phyloP scores from a whole-genome alignment of 53 echinoderm and acorn worm genomes.

The Glandiceps talaboti region DNA sequence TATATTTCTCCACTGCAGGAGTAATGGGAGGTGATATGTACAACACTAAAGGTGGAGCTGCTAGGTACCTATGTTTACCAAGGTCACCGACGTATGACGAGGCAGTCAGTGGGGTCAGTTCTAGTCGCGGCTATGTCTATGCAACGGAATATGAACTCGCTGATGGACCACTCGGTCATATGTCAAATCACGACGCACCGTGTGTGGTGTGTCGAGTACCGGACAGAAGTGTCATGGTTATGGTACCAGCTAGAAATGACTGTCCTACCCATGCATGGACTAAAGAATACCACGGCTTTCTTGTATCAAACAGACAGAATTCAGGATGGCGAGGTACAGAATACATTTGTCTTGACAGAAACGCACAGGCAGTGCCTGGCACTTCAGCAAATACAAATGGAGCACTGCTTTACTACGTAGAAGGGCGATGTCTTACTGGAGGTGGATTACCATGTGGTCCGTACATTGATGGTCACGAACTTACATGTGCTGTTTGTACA shows the following conservation, averaged over 20 bases:
- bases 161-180: too few species aligned
- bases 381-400: slow-evolving; percentile 14
- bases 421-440: slow-evolving; percentile 4
- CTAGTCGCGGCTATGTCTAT: too few species aligned
- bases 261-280: slow-evolving; percentile 8
- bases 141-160: too few species aligned
- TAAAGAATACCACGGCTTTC: slow-evolving; percentile 3
- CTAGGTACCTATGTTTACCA: too few species aligned
- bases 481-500: too few species aligned
- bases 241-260: slow-evolving; percentile 13
- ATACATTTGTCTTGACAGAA: slow-evolving; percentile 16
- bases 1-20: too few species aligned
- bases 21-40: too few species aligned
- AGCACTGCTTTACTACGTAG: slow-evolving; percentile 14
- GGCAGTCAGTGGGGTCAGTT: too few species aligned
- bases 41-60: too few species aligned
- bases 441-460: too few species aligned
- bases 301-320: neutral
- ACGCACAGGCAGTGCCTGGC: neutral
- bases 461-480: too few species aligned
- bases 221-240: neutral
- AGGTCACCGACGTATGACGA: too few species aligned
- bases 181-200: neutral
- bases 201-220: slow-evolving; percentile 12
- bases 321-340: slow-evolving; percentile 5